A percentile compares a stretch with the other conserved stretches of the same genome.
phyloP scores from a whole-genome alignment of 2,113 vertebrate species.

The Saccopteryx leptura region DNA sequence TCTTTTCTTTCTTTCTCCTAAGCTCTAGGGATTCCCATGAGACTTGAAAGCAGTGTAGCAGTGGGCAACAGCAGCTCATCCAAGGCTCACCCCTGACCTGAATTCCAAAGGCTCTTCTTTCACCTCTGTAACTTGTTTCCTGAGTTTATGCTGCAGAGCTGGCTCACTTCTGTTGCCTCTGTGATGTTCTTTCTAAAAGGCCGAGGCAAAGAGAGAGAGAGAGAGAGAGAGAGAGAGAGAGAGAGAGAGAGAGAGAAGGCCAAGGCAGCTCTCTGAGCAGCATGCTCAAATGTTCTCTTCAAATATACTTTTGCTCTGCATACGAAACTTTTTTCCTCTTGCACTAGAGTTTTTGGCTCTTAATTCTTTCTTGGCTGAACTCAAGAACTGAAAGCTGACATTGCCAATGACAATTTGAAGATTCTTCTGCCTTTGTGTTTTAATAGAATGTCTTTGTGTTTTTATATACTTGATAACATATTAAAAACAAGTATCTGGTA shows the following conservation, averaged over 20 bases:
- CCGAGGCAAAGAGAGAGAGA: background rate
- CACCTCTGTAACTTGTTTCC: background rate
- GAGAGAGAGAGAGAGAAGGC: too few species aligned
- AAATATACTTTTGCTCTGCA: background rate
- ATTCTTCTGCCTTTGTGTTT: constrained; percentile 60
- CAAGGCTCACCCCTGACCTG: background rate
- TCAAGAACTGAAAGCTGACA: background rate
- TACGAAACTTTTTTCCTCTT: background rate
- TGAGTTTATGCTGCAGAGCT: background rate
- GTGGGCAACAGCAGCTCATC: background rate
- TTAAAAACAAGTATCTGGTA: background rate
- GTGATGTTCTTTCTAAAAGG: background rate
- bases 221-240: too few species aligned
- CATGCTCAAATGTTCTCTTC: background rate
- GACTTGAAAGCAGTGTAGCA: background rate
- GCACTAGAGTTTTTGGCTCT: background rate
- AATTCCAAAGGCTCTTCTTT: background rate
- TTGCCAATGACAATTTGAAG: constrained; percentile 30
- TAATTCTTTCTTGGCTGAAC: background rate
- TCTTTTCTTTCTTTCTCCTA: background rate
- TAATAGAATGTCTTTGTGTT: constrained; percentile 58
- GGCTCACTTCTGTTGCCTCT: background rate
- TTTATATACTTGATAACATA: constrained; percentile 69
- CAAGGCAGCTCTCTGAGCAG: background rate
- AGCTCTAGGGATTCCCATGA: background rate